Base-by-base conservation (phyloP, 2,797 vertebrate species). In the Heliangelus exortis region DNA sequence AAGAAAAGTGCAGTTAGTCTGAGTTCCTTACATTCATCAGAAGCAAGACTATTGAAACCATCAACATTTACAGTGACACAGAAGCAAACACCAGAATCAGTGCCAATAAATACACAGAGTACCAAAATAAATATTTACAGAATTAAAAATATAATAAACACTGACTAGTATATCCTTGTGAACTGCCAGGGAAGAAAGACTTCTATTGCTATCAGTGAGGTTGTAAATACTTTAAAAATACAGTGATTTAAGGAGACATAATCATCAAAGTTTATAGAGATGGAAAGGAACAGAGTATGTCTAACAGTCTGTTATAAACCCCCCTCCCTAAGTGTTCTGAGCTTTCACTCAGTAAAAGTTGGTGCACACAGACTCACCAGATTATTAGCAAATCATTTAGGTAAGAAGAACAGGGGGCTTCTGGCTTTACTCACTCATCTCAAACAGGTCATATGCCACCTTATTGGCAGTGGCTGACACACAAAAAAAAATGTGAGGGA, bases 121-220 rank as follows among this genome's bases (percentile, higher is more conserved):
- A 97, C 93, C 96, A 97, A 98, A 97, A 97, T 97, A 98, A 98
- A 97, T 97, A 97, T 97, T 97, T 98, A 98, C 97, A 98, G 84
- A 95, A 95, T 97, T 97, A 97, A 98, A 98, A 98, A 98, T 97
- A 95, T 95, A 95, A 97, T 96, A 97, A 98, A 97, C 97, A 96
- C 95, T 92, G 88, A 96, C 96, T 97, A 96, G 93, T 97, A 95
- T 97, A 96, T 96, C 93, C 96, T 97, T 53, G 87, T 96, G 96
- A 95, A 95, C 74, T 92, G 92, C 75, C 91, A 73, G 93, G 92
- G 84, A 91, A 95, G 95, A 94, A 96, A 93, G 94, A 94, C 89
- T 76, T 59, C 96, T 97, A 97, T 95, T 96, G 96, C 95, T 97
- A 96, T 97, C 95, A 95, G 94, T 96, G 93, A 95, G 94, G 94